Base-by-base conservation (phyloP, 2,888 invertebrate species). In the Copidosoma aretas region DNA sequence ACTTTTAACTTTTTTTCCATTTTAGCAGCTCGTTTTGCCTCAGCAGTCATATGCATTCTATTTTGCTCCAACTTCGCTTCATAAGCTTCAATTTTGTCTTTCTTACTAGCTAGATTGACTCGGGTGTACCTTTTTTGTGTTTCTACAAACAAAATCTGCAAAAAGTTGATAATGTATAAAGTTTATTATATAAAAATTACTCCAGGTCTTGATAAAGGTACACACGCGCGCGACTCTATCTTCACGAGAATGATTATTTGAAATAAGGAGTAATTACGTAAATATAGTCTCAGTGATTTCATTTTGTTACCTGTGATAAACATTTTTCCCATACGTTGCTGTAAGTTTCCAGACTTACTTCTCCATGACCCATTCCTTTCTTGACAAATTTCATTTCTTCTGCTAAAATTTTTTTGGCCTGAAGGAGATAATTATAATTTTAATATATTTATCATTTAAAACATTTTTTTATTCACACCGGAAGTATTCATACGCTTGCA, bases 271-370 rank as follows among this genome's bases (percentile, higher is more conserved):
- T n/a, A n/a, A n/a, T n/a, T n/a, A n/a, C n/a, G n/a, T n/a, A n/a
- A n/a, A n/a, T n/a, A n/a, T n/a, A n/a, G n/a, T n/a, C n/a, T 52
- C 10, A 25, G 79, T 77, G 54, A 52, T 10, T 52, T 51, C 8
- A 32, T 32, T 41, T 21, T 53, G 49, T 69, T 72, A 93, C 94
- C 88, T 97, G 95, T 0, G 93, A 91, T 60, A 97, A 87, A 84
- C 98, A 98, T 85, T 98, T 97, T 81, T 97, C 95, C 98, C 98
- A 98, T 53, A 97, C 97, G 85, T 97, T 95, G 14, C 92, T 91
- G 81, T 96, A 97, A 0, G 94, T 92, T 75, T 98, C 97, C 58
- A 94, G 85, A 1, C 95, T 92, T 57, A 98, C 86, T 49, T 98
- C 97, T 0, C 97, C 97, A 80, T 98, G 98, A 0, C 91, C 92